These are phyloP conservation scores for Drosophila nigricruria DNA, from an alignment of 2,888 invertebrate genomes.

Conservation along the genomic window DNA sequence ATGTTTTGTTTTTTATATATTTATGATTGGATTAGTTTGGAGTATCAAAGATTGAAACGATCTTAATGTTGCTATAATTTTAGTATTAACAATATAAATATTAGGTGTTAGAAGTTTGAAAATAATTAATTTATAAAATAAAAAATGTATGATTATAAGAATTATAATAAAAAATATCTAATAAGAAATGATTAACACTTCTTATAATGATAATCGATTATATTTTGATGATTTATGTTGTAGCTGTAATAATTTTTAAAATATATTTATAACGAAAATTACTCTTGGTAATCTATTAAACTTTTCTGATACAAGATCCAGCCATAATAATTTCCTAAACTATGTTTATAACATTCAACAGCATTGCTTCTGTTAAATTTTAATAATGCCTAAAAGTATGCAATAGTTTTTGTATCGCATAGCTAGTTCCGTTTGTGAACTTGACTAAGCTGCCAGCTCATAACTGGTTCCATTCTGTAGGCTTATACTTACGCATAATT, in stretches of 20 bases:
- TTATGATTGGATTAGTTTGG: conserved; percentile 35
- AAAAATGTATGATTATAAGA: background rate
- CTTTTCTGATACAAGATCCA: background rate
- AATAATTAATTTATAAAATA: background rate
- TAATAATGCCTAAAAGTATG: conserved; percentile 43
- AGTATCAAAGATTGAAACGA: conserved; percentile 8
- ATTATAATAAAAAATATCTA: background rate
- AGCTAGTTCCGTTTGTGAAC: conserved; percentile 13
- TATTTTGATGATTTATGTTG: background rate
- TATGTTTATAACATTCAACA: too few species aligned
- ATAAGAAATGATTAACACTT: background rate
- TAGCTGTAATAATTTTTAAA: background rate
- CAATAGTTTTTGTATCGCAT: background rate
- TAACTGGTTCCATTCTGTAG: conserved; percentile 3
- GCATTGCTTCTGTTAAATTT: background rate
- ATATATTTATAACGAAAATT: background rate
- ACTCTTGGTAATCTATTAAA: background rate
- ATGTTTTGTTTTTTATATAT: conserved; percentile 16
- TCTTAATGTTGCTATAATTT: conserved; percentile 7
- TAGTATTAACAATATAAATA: conserved; percentile 4
- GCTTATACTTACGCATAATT: conserved; percentile 88
- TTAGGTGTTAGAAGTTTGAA: background rate
- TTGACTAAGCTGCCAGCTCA: background rate
- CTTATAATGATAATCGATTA: background rate
- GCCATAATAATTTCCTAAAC: background rate